phyloP scores from a whole-genome alignment of 1,140 invertebrate species.

The Vanessa tameamea region DNA sequence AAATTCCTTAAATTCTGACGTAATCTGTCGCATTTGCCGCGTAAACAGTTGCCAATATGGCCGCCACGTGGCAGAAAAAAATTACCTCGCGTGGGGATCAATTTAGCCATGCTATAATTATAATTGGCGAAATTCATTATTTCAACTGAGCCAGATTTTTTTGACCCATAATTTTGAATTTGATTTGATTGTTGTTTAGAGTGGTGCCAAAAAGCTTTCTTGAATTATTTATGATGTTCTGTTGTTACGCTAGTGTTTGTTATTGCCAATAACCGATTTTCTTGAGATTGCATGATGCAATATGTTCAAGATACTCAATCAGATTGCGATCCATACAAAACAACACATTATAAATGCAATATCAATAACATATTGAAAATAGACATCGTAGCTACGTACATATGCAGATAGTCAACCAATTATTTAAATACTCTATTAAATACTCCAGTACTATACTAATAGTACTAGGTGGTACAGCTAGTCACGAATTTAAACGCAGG shows the following conservation, averaged over 20 bases:
- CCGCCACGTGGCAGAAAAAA: conserved; percentile 47
- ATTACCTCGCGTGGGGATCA: conserved; percentile 32
- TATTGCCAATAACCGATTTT: conserved; percentile 18
- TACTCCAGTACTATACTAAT: too few relatives aligned
- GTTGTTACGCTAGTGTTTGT: conserved; percentile 17
- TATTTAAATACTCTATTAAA: too few relatives aligned
- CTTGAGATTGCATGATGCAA: conserved; percentile 14
- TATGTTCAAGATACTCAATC: background rate
- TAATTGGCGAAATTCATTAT: conserved; percentile 36
- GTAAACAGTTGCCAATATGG: conserved; percentile 42
- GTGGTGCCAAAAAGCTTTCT: conserved; percentile 13
- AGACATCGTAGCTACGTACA: too few relatives aligned
- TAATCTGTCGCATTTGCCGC: conserved; percentile 37
- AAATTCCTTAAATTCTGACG: conserved; percentile 41
- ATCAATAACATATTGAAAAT: too few relatives aligned
- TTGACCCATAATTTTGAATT: conserved; percentile 6
- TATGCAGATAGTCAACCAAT: too few relatives aligned
- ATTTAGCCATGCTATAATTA: conserved; percentile 42
- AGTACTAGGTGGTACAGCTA: too few relatives aligned
- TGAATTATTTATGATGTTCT: conserved; percentile 17
- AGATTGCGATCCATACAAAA: conserved; percentile 1
- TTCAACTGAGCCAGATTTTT: conserved; percentile 27
- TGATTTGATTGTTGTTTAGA: conserved; percentile 10
- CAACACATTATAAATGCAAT: background rate
- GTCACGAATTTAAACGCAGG: too few relatives aligned